These are phyloP conservation scores for Aviceda subcristata DNA, from an alignment of 2,113 vertebrate genomes.

Conservation along the genomic window DNA sequence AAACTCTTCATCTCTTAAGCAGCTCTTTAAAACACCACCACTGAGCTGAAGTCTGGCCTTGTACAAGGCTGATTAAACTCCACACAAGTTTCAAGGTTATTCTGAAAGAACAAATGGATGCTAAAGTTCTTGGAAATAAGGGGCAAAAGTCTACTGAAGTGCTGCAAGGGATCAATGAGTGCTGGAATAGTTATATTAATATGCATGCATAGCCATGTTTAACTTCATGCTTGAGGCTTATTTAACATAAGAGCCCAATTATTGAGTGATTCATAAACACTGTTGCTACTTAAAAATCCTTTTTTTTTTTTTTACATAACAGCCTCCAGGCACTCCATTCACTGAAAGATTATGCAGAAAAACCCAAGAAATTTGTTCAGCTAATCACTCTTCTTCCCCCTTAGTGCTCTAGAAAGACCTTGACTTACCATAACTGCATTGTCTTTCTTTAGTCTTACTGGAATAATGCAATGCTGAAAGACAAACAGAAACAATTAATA, in stretches of 20 bases:
- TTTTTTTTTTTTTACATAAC: background rate
- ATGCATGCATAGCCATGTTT: background rate
- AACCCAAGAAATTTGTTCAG: background rate
- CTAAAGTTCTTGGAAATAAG: background rate
- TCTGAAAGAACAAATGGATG: background rate
- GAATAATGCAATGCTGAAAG: constrained; percentile 22
- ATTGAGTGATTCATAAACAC: background rate
- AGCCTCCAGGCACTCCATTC: background rate
- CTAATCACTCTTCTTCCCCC: background rate
- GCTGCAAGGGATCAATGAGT: background rate
- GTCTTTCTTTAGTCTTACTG: constrained; percentile 38
- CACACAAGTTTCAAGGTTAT: background rate
- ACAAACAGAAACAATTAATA: constrained; percentile 30
- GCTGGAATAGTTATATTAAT: background rate
- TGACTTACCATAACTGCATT: constrained; percentile 73
- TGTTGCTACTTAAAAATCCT: background rate
- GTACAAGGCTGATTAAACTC: background rate
- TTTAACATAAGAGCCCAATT: background rate
- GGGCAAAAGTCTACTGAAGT: background rate
- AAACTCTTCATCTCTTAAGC: background rate
- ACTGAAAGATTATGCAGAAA: background rate
- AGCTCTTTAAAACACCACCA: background rate
- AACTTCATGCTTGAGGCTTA: background rate
- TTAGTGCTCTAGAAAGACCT: background rate
- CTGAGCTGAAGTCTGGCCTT: background rate